phyloP scores from a whole-genome alignment of 2,797 vertebrate species.

The Schizopygopsis malacanthus region DNA sequence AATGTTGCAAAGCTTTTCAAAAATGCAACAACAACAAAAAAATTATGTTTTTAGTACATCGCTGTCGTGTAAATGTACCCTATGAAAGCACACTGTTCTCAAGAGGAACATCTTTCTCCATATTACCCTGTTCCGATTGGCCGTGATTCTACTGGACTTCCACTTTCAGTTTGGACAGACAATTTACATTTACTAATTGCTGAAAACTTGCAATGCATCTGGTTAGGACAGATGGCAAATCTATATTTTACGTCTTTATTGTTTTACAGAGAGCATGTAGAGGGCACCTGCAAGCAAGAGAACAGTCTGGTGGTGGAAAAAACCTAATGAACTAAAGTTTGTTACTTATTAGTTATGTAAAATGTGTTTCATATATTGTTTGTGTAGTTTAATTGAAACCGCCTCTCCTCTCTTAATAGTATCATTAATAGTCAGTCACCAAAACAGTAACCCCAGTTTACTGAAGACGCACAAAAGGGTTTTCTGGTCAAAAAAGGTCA shows the following conservation, averaged over 20 bases:
- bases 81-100: background rate
- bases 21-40: background rate
- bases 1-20: background rate
- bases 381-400: constrained; percentile 5
- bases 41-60: background rate
- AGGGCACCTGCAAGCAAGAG: constrained; percentile 57
- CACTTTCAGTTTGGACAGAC: background rate
- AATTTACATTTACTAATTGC: background rate
- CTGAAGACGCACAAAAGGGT: constrained; percentile 13
- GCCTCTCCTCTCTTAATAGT: background rate
- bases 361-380: constrained; percentile 19
- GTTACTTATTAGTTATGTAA: constrained; percentile 10
- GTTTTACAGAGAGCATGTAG: constrained; percentile 66
- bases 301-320: constrained; percentile 53
- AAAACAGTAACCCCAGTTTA: background rate
- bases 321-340: constrained; percentile 59
- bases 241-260: constrained; percentile 12
- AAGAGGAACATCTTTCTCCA: background rate
- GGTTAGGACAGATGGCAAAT: background rate
- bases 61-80: background rate
- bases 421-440: background rate
- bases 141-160: background rate
- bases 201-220: background rate
- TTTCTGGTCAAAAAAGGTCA: background rate
- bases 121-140: background rate